Evolutionary conservation across 2,888 invertebrate genomes (phyloP), one percentile per base, ranked within the genome.

Genomic region (Sinohyriopsis cumingii): DNA sequence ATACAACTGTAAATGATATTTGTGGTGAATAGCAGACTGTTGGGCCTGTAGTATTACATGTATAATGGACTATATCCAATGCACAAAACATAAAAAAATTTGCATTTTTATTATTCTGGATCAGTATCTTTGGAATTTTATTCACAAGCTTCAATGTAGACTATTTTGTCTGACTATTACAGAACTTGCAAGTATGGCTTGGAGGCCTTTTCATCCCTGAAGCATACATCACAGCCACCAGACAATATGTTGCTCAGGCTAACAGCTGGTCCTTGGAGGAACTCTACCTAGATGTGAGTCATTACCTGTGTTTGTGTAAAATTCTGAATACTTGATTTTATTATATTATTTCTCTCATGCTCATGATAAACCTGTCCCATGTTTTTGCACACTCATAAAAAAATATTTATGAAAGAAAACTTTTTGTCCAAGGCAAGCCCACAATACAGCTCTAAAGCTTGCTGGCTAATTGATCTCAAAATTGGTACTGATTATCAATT

Each of bases 181-280:
- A 96, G 95, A 95, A 94, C 84, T 94, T 97, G 64, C 82, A 95
- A 0, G 96, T 99, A 66, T 99, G 99, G 99, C 92, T 99, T 64
- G 99, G 99, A 68, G 99, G 99, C 19, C 92, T 99, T 68, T 93
- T 99, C 84, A 98, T 98, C 90, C 98, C 99, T 0, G 99, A 99
- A 91, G 99, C 99, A 0, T 99, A 98, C 90, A 96, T 99, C 81
- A 99, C 99, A 0, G 99, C 99, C 7, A 99, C 99, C 1, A 93
- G 99, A 25, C 99, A 99, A 90, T 98, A 97, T 90, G 97, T 99
- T 62, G 99, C 98, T 0, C 91, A 91, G 82, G 90, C 90, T 61
- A 99, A 99, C 90, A 89, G 89, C 68, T 93, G 93, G 93, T 98
- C 99, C 0, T 92, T 99, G 61, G 99, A 99, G 91, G 99, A 99